phyloP scores from a whole-genome alignment of 2,888 invertebrate species.

The Sphaerophoria taeniata region DNA sequence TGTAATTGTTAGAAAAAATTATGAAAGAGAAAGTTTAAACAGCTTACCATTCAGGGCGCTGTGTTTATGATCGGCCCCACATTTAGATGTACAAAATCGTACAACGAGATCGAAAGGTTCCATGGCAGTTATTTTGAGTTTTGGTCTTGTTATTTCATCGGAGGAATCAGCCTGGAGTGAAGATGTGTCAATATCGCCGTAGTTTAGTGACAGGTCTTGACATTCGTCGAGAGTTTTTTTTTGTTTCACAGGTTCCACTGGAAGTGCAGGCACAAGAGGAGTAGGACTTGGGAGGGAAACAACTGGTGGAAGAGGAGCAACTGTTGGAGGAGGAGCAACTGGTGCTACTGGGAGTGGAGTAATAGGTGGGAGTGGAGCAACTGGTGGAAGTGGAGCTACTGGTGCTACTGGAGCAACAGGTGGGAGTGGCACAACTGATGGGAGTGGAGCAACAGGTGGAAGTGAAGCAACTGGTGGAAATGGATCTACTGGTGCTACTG shows the following conservation, averaged over 20 bases:
- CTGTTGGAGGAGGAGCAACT: neutral
- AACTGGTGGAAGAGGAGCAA: neutral
- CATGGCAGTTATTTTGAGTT: constrained; percentile 78
- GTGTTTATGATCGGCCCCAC: constrained; percentile 78
- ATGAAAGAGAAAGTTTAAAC: neutral
- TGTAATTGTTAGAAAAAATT: too few species aligned
- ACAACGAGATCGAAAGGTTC: constrained; percentile 79
- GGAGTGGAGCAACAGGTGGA: neutral
- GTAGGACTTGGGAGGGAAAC: neutral
- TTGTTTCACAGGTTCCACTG: constrained; percentile 44
- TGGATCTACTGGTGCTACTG: neutral
- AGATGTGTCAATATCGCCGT: constrained; percentile 21
- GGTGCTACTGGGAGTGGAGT: neutral
- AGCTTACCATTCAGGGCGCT: constrained; percentile 69
- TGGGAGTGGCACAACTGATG: neutral
- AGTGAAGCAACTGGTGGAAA: neutral
- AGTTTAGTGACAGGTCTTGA: constrained; percentile 73
- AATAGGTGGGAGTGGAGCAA: neutral
- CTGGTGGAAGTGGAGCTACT: neutral
- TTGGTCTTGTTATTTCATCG: constrained; percentile 75
- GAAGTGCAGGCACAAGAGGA: neutral
- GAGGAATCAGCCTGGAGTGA: constrained; percentile 1
- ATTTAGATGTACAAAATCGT: constrained; percentile 77
- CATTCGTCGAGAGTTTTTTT: constrained; percentile 67
- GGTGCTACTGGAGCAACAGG: neutral